phyloP scores from a whole-genome alignment of 2,888 invertebrate genomes.

The Sinotaia quadrata region DNA sequence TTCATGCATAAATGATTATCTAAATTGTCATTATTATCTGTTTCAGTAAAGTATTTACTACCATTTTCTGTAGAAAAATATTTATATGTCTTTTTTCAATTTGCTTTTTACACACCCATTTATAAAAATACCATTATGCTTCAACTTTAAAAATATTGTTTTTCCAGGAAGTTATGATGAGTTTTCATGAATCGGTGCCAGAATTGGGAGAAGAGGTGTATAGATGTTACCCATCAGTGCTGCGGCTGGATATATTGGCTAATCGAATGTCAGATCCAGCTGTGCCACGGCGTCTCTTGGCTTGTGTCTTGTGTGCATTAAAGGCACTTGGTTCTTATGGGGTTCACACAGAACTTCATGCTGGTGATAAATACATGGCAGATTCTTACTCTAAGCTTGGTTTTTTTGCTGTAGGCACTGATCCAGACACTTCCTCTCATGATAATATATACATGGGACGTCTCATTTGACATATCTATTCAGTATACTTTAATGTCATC shows the following conservation, averaged over 20 bases:
- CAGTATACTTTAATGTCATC: too few relatives aligned
- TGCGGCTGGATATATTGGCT: slow-evolving; percentile 83
- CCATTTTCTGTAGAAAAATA: too few relatives aligned
- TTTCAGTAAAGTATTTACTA: too few relatives aligned
- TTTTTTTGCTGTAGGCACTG: slow-evolving; percentile 74
- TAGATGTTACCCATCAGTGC: slow-evolving; percentile 83
- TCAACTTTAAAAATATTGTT: too few relatives aligned
- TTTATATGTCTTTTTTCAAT: too few relatives aligned
- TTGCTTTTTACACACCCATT: too few relatives aligned
- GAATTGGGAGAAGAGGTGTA: slow-evolving; percentile 52
- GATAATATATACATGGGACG: slow-evolving; percentile 58
- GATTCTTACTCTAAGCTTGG: slow-evolving; percentile 91
- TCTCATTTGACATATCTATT: slow-evolving; percentile 30
- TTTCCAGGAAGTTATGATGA: slow-evolving; percentile 63
- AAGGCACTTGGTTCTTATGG: slow-evolving; percentile 90
- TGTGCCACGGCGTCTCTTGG: slow-evolving; percentile 85
- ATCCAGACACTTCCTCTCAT: slow-evolving; percentile 40
- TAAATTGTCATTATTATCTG: too few relatives aligned
- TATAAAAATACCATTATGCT: too few relatives aligned
- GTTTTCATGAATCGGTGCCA: slow-evolving; percentile 58
- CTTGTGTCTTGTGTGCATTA: slow-evolving; percentile 87
- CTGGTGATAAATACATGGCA: slow-evolving; percentile 82
- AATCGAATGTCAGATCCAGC: slow-evolving; percentile 75
- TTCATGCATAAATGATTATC: too few relatives aligned
- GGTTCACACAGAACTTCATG: slow-evolving; percentile 85